Base-by-base conservation (phyloP, 92 coral and sea anemone species). In the Metridium senile region DNA sequence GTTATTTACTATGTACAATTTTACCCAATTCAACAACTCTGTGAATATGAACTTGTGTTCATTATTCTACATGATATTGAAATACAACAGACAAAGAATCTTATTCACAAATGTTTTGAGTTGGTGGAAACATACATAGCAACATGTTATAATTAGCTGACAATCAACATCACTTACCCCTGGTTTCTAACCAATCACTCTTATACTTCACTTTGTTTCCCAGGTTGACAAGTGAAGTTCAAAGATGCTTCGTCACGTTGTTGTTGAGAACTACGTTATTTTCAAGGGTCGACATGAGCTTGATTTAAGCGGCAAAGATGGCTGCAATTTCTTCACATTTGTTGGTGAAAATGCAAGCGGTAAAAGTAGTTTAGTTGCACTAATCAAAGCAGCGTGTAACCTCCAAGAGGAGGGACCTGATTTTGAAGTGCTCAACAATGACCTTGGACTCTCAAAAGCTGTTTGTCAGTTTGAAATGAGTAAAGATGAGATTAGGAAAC, bases 331-430 rank as follows among this genome's bases (percentile, higher is more conserved):
- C 63, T 91, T 85, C 58, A 93, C 93, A 1, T 80, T 93, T 58
- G 98, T 93, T 0, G 98, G 98, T 10, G 98, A 93, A 65, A 93
- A 93, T 70, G 97, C 93, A 11, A 89, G 91, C 45, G 98, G 98
- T 11, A 93, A 93, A 56, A 93, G 98, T 70, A 92, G 91, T 32
- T 86, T 93, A 58, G 93, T 93, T 27, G 97, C 95, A 16, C 89
- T 93, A n/a, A 81, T 88, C 28, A 92, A 89, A 39, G 93, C 90
- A 58, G 97, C 98, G 9, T 89, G 98, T 28, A 85, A 90, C 67
- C 89, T 93, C 47, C 92, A 68, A 29, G 93, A 90, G 62, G 88
- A 79, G 22, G 93, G 87, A 3, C 88, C 89, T 33, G 90, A 83
- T 43, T 88, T 85, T 76, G 97, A 91, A 45, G 81, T 86, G 59